These are phyloP conservation scores for Brachyptera risi DNA, from an alignment of 2,888 invertebrate genomes.

Conservation along the genomic window DNA sequence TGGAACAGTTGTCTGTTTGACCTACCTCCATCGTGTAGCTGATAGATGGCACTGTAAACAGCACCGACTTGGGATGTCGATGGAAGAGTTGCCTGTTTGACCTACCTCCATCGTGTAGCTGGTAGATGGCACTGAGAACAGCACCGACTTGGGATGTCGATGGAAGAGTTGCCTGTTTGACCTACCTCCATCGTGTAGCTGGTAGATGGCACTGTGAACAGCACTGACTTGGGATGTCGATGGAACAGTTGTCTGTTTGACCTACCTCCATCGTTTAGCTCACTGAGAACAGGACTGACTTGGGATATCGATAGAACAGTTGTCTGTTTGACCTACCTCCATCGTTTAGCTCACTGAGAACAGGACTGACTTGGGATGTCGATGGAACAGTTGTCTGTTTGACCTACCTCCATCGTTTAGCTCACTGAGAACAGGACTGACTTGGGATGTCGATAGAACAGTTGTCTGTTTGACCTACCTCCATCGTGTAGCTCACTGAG, in stretches of 20 bases:
- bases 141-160: conserved; percentile 36
- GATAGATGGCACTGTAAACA: too few species aligned
- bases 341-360: too few species aligned
- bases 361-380: conserved; percentile 36
- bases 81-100: background rate
- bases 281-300: conserved; percentile 29
- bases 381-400: conserved; percentile 10
- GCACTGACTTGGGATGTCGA: conserved; percentile 36
- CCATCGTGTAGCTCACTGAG: conserved; percentile 4
- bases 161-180: background rate
- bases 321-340: too few species aligned
- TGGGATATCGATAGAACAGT: conserved; percentile 38
- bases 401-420: background rate
- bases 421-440: conserved; percentile 25
- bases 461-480: background rate
- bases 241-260: background rate
- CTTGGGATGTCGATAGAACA: conserved; percentile 36
- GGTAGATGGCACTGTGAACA: conserved; percentile 17
- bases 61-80: too few species aligned
- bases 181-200: conserved; percentile 4
- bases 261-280: conserved; percentile 3
- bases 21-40: too few species aligned
- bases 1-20: too few species aligned
- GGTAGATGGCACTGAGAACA: conserved; percentile 18
- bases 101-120: conserved; percentile 4